These are phyloP conservation scores for Natrix natrix DNA, from an alignment of 2,797 vertebrate species.

Conservation along the genomic window DNA sequence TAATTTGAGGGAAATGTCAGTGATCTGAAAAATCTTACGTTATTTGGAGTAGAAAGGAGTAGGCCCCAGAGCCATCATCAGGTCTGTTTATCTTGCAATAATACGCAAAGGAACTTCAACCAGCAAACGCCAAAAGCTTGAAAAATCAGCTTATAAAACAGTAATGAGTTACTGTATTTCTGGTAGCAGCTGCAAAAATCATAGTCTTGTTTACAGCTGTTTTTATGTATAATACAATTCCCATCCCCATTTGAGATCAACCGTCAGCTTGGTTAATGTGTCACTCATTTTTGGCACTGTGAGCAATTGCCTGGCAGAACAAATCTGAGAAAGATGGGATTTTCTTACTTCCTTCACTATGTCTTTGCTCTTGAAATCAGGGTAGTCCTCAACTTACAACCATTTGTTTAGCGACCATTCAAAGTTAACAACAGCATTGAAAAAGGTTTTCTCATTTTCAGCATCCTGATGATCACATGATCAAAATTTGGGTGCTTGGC, in stretches of 20 bases:
- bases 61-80: constrained; percentile 45
- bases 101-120: background rate
- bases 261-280: rapidly evolving
- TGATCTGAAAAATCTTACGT: background rate
- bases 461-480: background rate
- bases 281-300: rapidly evolving
- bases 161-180: constrained; percentile 1
- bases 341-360: background rate
- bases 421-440: background rate
- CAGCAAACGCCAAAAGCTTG: background rate
- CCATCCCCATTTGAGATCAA: background rate
- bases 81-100: constrained; percentile 58
- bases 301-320: background rate
- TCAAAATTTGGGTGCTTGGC: background rate
- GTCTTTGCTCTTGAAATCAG: rapidly evolving
- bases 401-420: background rate
- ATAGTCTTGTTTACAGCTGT: constrained; percentile 4
- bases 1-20: constrained; percentile 26
- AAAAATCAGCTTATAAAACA: constrained; percentile 18
- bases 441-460: background rate
- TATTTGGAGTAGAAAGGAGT: constrained; percentile 23
- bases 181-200: constrained; percentile 38
- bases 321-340: background rate
- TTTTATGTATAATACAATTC: constrained; percentile 19
- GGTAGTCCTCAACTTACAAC: background rate